Evolutionary conservation across 2,797 vertebrate genomes (phyloP), one percentile per base, ranked within the genome.

Genomic region (Eptatretus atami): DNA sequence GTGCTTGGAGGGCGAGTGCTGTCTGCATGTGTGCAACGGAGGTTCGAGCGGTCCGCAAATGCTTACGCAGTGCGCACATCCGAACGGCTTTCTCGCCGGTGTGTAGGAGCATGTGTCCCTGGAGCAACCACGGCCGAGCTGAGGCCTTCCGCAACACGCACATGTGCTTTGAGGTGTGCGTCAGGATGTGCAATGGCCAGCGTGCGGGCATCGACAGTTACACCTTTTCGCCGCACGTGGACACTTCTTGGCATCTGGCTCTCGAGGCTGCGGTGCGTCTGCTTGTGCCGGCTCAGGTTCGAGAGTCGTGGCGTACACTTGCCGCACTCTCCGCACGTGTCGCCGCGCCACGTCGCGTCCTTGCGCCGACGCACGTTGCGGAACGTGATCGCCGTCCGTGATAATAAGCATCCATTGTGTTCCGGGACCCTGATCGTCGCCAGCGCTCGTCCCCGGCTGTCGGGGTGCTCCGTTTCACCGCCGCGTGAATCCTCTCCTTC

Each of bases 111-210:
- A 86, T 85, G 76, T 90, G 84, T 68, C 84, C 84, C 75, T 90
- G 84, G 65, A 90, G 76, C 65, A 90, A 76, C 84, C 84, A 90
- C 12, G 84, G 84, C 66, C 84, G 72, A 68, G n/a, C 83, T 86
- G 78, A 90, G 63, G 84, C 84, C 70, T 90, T 66, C 81, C 76
- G 63, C 84, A n/a, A 90, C 67, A 84, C 79, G 83, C 81, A 65
- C 84, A 90, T 90, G 79, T 90, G 84, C 77, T n/a, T 83, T 83
- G 72, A 90, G 81, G 78, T 90, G 68, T 90, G 84, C 66, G 84
- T 87, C 64, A 90, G 78, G 70, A 90, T 74, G 73, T 90, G 84
- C 84, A n/a, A 90, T 90, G 67, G 84, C 84, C 82, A 90, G 81
- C 65, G n/a, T n/a, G 84, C 84, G 3, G 84, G 84, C 84, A 90